Base-by-base conservation (phyloP, 2,113 vertebrate genomes). In the Calcarius ornatus region DNA sequence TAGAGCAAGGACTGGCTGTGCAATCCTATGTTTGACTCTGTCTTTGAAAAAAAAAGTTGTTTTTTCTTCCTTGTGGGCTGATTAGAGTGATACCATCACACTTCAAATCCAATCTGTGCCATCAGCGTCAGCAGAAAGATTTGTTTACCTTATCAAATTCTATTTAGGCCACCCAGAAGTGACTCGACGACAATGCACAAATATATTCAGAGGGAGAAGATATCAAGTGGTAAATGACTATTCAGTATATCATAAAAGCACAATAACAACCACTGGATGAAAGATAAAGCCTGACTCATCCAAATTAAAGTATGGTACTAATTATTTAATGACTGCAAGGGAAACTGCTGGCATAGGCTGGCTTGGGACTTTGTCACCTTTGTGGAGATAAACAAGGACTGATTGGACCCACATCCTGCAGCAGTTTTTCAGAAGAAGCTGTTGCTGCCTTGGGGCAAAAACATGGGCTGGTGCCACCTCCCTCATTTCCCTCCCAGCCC, bases 81-180 rank as follows among this genome's bases (percentile, higher is more conserved):
- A 94, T 96, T 82, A 94, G 38, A 56, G 24, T 47, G 79, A 94
- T 91, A 68, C 30, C 27, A 83, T 86, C 70, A 69, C 28, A 64
- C 60, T 90, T 65, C 42, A 90, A 82, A 93, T 85, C 51, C 43
- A 86, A 97, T 93, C 92, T 93, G 64, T 45, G 69, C 5, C 8
- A 72, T 88, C 79, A 86, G 68, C 6, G 0, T 90, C 95, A 96
- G 90, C 94, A 96, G 56, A 91, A 95, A 95, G 70, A 85, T 38
- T 94, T 88, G 57, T 91, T 94, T 93, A 94, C 80, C 71, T 90
- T 91, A 73, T 37, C 90, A 86, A 80, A 93, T 95, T 92, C 92
- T 78, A 35, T 83, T 94, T 93, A 96, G 85, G 81, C 64, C 79
- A 66, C 78, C 56, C 95, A 93, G 92, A 80, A 92, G 87, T 91